These are phyloP conservation scores for Camelus dromedarius DNA, from an alignment of 2,113 vertebrate genomes.

Conservation along the genomic window DNA sequence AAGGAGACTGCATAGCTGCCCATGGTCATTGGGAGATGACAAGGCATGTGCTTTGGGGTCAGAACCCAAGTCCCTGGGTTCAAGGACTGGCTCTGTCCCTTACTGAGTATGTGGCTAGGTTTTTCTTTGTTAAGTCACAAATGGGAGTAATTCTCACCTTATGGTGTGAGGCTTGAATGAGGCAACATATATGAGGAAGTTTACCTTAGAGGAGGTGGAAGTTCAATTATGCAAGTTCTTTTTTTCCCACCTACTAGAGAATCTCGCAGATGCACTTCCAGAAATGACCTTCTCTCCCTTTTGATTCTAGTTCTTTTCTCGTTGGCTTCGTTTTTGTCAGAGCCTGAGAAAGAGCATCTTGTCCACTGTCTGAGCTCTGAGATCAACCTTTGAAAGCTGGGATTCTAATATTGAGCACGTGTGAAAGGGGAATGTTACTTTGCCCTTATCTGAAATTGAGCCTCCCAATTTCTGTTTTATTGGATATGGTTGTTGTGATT, in stretches of 20 bases:
- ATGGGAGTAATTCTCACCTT: background rate
- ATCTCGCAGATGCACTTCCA: background rate
- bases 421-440: background rate
- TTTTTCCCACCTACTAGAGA: background rate
- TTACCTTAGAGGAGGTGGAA: background rate
- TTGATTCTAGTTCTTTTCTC: background rate
- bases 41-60: background rate
- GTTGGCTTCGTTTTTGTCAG: background rate
- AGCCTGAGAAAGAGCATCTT: background rate
- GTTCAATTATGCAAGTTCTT: background rate
- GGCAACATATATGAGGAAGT: background rate
- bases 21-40: background rate
- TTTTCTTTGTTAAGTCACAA: constrained; percentile 4
- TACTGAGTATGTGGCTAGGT: background rate
- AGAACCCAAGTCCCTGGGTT: background rate
- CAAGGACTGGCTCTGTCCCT: background rate
- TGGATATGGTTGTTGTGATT: background rate
- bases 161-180: background rate
- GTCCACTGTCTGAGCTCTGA: background rate
- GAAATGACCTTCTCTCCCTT: background rate
- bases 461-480: background rate
- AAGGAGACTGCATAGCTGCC: background rate
- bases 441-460: background rate
- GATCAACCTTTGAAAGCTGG: background rate
- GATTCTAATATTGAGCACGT: background rate